Base-by-base conservation (phyloP, 2,113 vertebrate species). In the Mesitornis unicolor region DNA sequence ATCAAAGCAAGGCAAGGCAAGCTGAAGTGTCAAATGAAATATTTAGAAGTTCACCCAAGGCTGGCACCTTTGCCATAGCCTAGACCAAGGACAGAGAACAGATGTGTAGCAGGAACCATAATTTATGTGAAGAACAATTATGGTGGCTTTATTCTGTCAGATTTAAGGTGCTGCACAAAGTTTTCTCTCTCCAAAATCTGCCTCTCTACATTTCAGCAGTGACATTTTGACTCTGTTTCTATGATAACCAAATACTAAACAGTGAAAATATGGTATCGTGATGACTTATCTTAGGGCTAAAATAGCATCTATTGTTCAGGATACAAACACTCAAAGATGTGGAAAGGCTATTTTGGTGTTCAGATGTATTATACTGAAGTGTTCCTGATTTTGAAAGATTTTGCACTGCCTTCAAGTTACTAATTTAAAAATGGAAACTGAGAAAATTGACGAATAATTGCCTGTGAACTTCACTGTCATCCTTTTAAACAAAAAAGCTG, bases 381-480 rank as follows among this genome's bases (percentile, higher is more conserved):
- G 57, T 82, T 78, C 13, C 29, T 33, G 93, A 57, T 81, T 93
- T 69, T 90, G 85, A 60, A 95, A 59, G 71, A 95, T 73, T 65
- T 60, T 35, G 3, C 16, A 29, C 47, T 88, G 82, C 38, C 84
- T 94, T 90, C 60, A 70, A 51, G 35, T 80, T 92, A 14, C 74
- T 90, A 80, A 89, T 95, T 90, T 94, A 80, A 88, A 87, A 96
- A 73, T 28, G 25, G 90, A 95, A 95, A 80, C 24, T 45, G 45
- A 76, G 64, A 76, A 93, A 92, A 92, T 8, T 43, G 56, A 36
- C 85, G 95, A 71, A 56, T 86, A 90, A 89, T 90, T 96, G 54
- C n/a, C 48, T 78, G 8, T 87, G 83, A 96, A 87, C 43, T 87
- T 89, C 43, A 38, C 43, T 81, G 71, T 81, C 75, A 79, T 38